Base-by-base conservation (phyloP, 2,113 vertebrate species). In the Saccopteryx bilineata region DNA sequence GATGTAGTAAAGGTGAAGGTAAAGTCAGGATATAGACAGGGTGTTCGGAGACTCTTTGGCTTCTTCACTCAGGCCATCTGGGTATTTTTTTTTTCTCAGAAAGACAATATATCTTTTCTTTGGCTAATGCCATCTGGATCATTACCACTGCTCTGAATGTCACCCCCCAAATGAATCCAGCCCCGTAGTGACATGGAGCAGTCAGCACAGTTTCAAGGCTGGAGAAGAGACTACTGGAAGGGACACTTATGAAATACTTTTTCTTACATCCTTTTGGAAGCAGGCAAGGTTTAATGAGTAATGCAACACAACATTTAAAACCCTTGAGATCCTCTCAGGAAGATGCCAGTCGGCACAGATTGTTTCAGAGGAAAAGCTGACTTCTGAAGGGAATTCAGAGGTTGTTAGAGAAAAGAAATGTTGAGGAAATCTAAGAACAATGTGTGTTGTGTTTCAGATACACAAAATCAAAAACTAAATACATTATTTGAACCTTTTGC, bases 231-330 rank as follows among this genome's bases (percentile, higher is more conserved):
- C 33, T 46, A 2, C 24, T 72, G 24, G 46, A 18, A 81, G 56
- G 14, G 17, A 48, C 46, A 52, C n/a, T 68, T 33, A 23, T 7
- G 31, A 81, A 63, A 39, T 0, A 1, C 63, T 78, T 39, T n/a
- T 2, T n/a, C 83, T 80, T 68, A 63, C 21, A 72, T 65, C 61
- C 12, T 56, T 95, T 26, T 78, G 78, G 61, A 93, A 95, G 65
- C 48, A 83, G 85, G 18, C 14, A 28, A 60, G 5, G 2, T 63
- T 28, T 79, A 31, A 82, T 91, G 74, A 91, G 85, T 69, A 96
- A 94, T 94, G 85, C 89, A 93, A 96, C 65, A 89, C 33, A 94
- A 24, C 8, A 17, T 12, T 94, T 88, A 86, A 60, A 82, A 96
- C 82, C 91, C 69, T 33, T 79, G 81, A 93, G 72, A 69, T 24